Conservation (phyloP, 2,888 invertebrate genomes). For the Oscheius sp. region DNA sequence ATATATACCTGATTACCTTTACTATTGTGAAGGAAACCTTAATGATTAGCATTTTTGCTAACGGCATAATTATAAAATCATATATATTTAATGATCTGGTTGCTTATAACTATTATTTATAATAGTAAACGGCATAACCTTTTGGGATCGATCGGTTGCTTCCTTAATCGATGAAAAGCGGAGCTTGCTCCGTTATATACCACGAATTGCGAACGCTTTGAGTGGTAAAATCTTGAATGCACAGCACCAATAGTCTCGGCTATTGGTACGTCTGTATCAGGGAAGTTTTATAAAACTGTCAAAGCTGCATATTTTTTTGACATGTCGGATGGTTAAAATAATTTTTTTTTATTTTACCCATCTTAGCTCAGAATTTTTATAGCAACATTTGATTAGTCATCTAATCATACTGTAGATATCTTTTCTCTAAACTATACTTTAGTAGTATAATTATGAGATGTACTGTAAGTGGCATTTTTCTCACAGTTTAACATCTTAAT, state of each 20-base stretch:
- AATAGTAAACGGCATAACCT: too few species aligned
- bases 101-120: not conserved
- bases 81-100: not conserved
- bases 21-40: not conserved
- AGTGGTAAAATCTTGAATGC: slow-evolving; percentile 76
- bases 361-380: slow-evolving; percentile 5
- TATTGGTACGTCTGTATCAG: slow-evolving; percentile 71
- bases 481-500: not conserved
- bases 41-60: not conserved
- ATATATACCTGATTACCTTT: not conserved
- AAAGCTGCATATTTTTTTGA: not conserved
- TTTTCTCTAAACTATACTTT: not conserved
- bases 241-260: slow-evolving; percentile 63
- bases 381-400: not conserved
- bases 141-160: slow-evolving; percentile 72
- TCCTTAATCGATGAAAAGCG: slow-evolving; percentile 73
- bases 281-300: slow-evolving; percentile 54
- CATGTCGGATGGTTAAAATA: not conserved
- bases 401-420: not conserved
- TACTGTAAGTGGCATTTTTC: not conserved
- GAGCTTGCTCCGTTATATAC: slow-evolving; percentile 71
- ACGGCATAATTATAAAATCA: not conserved
- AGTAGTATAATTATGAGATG: not conserved
- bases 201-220: slow-evolving; percentile 70
- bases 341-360: not conserved